These are phyloP conservation scores for Semaprochilodus insignis DNA, from an alignment of 2,797 vertebrate species.

Conservation along the genomic window DNA sequence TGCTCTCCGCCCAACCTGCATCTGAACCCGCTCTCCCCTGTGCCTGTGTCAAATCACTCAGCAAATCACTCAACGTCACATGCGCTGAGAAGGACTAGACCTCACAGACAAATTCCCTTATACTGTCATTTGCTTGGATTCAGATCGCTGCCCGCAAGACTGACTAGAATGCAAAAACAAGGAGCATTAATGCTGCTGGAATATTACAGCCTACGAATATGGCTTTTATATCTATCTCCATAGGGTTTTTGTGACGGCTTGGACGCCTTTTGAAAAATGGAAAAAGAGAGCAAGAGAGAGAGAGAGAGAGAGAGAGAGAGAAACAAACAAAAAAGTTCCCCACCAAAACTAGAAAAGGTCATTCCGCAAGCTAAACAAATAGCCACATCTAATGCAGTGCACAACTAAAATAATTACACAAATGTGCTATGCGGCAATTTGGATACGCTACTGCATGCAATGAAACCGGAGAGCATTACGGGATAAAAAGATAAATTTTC, in stretches of 20 bases:
- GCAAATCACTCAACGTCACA: constrained; percentile 76
- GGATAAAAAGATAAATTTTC: constrained; percentile 55
- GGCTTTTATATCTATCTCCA: constrained; percentile 1
- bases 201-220: constrained; percentile 31
- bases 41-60: constrained; percentile 80
- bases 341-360: background rate
- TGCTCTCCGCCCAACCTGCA: constrained; percentile 50
- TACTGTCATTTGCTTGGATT: constrained; percentile 80
- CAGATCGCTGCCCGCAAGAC: constrained; percentile 71
- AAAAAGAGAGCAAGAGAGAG: too few species aligned
- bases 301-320: background rate
- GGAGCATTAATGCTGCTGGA: constrained; percentile 41
- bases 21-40: constrained; percentile 63
- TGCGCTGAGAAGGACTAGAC: constrained; percentile 67
- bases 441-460: constrained; percentile 34
- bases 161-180: constrained; percentile 67
- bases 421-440: constrained; percentile 40
- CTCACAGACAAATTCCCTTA: constrained; percentile 69
- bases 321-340: constrained; percentile 27
- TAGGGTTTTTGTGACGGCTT: background rate
- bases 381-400: constrained; percentile 68
- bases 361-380: constrained; percentile 41
- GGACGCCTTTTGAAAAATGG: background rate
- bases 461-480: constrained; percentile 24
- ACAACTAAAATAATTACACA: constrained; percentile 76